Conservation (phyloP, 2,797 vertebrate genomes). For the Cyclopterus lumpus region DNA sequence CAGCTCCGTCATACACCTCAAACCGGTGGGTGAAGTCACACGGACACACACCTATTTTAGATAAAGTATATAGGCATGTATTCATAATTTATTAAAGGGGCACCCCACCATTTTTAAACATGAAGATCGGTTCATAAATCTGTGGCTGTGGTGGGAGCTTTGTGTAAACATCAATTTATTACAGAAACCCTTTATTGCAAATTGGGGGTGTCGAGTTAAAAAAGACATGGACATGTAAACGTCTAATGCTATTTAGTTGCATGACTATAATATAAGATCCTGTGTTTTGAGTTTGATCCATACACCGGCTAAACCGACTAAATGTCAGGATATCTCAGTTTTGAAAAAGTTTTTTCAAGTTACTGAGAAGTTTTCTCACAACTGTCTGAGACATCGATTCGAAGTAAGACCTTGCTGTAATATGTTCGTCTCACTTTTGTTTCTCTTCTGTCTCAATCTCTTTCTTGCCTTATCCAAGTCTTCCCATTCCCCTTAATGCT, state of each 20-base stretch:
- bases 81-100: neutral
- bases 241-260: neutral
- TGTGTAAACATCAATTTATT: neutral
- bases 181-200: neutral
- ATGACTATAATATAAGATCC: neutral
- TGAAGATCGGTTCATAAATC: neutral
- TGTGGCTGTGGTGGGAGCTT: neutral
- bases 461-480: neutral
- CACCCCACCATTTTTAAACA: neutral
- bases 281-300: neutral
- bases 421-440: neutral
- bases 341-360: neutral
- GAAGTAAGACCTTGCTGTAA: neutral
- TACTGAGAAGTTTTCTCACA: neutral
- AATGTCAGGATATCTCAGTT: neutral
- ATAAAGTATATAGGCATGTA: neutral
- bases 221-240: neutral
- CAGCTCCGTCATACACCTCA: constrained; percentile 97
- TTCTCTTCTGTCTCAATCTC: neutral
- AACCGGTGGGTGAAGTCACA: constrained; percentile 65
- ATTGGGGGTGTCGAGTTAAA: neutral
- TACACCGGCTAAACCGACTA: neutral
- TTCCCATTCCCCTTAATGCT: neutral
- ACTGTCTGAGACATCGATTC: neutral
- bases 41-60: neutral